Evolutionary conservation across 2,888 invertebrate species (phyloP), one percentile per base, ranked within the genome.

Genomic region (Drosophila ochracea): DNA sequence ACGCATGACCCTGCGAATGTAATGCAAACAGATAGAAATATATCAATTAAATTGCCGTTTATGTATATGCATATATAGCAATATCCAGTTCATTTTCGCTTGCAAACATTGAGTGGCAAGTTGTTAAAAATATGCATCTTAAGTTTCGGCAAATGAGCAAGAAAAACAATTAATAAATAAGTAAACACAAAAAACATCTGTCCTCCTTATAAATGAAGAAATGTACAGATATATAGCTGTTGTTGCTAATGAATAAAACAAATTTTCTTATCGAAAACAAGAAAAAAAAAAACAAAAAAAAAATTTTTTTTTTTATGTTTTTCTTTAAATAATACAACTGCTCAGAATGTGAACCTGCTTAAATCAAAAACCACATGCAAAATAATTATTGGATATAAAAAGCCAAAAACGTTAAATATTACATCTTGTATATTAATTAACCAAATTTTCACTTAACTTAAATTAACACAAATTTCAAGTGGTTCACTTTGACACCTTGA

Each of bases 1-100:
- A 93, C 91, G 57, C 93, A 93, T 21, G 89, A 72, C 63, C 92
- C 93, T 93, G 60, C 9, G 75, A 64, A 4, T 19, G 16, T n/a
- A 19, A 25, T 28, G 19, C 28, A 39, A 57, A 9, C 37, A 33
- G 4, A 4, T 47, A 16, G 7, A 47, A 11, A 43, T 6, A 43
- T 1, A 43, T 21, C 43, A 21, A 43, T 21, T 21, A 11, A 43
- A 21, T 11, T 43, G 21, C 43, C 43, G 43, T 10, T 41, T 41
- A 10, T n/a, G 10, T 10, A n/a, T n/a, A 37, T 37, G 19, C 37
- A 37, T 37, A 37, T 37, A 19, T 19, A 19, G 19, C 37, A 37
- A 37, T 7, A 37, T 37, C 7, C 37, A 37, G 19, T 37, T 3
- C 19, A 37, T 37, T 37, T 19, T 6, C 37, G 16, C 37, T 19